Evolutionary conservation across 2,113 vertebrate species (phyloP).

Genomic region (Clarias batrachus): DNA sequence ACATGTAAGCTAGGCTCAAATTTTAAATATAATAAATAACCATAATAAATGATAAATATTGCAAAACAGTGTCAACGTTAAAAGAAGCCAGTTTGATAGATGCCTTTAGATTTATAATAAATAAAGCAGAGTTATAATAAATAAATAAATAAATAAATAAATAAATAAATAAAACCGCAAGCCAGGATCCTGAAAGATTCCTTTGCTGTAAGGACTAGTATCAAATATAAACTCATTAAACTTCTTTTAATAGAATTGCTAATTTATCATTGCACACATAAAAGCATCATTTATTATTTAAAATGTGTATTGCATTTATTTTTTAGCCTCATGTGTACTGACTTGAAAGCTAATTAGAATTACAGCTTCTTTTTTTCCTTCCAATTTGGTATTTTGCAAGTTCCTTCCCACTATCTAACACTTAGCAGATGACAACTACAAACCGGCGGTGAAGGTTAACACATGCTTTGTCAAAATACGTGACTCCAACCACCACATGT

Average conservation of each 20-base stretch:
- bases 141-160: background rate
- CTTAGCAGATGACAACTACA: background rate
- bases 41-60: background rate
- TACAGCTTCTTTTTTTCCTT: background rate
- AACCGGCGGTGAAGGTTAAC: background rate
- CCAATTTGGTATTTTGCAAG: background rate
- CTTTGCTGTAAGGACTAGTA: background rate
- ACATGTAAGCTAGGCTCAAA: background rate
- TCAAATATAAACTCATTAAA: background rate
- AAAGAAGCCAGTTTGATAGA: background rate
- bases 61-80: background rate
- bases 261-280: background rate
- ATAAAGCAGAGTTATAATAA: background rate
- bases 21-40: background rate
- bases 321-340: background rate
- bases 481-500: background rate
- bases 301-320: background rate
- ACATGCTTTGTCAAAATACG: background rate
- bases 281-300: background rate
- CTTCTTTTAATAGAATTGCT: background rate
- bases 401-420: background rate
- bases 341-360: background rate
- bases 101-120: background rate
- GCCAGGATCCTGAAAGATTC: background rate
- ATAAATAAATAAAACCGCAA: background rate